Evolutionary conservation across 2,888 invertebrate species (phyloP).

Genomic region (Timandra comae): DNA sequence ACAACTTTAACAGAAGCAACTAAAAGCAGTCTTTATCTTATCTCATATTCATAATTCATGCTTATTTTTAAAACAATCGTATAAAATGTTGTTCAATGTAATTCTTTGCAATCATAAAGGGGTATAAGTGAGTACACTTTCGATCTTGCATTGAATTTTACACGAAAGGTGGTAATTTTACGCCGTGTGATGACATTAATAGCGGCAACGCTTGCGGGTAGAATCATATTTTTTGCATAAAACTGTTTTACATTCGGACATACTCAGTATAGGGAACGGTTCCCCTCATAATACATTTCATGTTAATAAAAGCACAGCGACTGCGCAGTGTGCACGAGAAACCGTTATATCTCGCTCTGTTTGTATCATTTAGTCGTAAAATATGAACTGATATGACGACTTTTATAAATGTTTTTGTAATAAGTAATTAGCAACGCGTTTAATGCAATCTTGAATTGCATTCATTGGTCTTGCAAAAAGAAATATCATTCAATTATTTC

Average conservation of each 20-base stretch:
- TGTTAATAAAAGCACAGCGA: constrained; percentile 40
- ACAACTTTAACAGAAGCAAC: constrained; percentile 40
- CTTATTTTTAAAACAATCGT: constrained; percentile 44
- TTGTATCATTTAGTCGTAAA: too few species aligned
- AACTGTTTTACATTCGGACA: constrained; percentile 48
- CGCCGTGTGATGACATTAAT: constrained; percentile 67
- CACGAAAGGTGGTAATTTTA: constrained; percentile 70
- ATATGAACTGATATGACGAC: too few species aligned
- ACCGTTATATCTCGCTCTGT: too few species aligned
- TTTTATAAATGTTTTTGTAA: too few species aligned
- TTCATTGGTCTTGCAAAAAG: too few species aligned
- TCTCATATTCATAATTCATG: constrained; percentile 57
- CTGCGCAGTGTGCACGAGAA: constrained; percentile 39
- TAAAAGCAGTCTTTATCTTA: constrained; percentile 43
- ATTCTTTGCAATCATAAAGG: constrained; percentile 46
- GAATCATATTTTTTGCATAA: constrained; percentile 57
- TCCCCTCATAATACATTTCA: constrained; percentile 42
- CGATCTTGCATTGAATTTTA: constrained; percentile 64
- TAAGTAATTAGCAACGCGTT: too few species aligned
- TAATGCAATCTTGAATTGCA: too few species aligned
- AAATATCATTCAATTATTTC: too few species aligned
- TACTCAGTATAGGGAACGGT: constrained; percentile 22
- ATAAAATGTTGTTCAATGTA: constrained; percentile 39
- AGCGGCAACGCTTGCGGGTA: constrained; percentile 40
- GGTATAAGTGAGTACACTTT: constrained; percentile 45